These are phyloP conservation scores for Oreochromis tanganicae DNA, from an alignment of 2,113 vertebrate species.

Conservation along the genomic window DNA sequence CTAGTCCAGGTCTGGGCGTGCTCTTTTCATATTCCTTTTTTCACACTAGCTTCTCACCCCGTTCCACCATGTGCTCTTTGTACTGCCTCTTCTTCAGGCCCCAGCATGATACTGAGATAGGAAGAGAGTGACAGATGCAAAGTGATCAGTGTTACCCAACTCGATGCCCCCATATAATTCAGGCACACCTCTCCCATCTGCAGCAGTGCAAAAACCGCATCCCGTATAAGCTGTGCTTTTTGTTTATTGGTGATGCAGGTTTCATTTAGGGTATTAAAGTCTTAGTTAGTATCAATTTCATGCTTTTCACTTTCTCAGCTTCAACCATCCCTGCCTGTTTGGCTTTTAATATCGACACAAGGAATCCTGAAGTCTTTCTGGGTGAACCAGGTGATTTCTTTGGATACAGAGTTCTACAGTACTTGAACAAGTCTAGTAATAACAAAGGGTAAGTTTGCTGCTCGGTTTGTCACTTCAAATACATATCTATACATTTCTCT, in stretches of 20 bases:
- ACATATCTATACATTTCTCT: not conserved
- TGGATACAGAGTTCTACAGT: conserved; percentile 63
- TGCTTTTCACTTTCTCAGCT: not conserved
- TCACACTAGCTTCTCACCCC: not conserved
- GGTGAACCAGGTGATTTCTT: conserved; percentile 43
- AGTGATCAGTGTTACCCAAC: not conserved
- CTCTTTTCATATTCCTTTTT: not conserved
- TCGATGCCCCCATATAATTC: not conserved
- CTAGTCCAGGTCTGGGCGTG: not conserved
- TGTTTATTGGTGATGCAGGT: not conserved
- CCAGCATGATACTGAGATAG: not conserved
- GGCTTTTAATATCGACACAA: conserved; percentile 43
- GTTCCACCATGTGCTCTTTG: not conserved
- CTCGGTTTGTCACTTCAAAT: too few relatives aligned
- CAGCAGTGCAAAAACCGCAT: not conserved
- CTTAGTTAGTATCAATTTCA: not conserved
- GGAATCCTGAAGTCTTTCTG: not conserved
- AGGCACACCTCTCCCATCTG: not conserved
- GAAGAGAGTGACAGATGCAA: not conserved
- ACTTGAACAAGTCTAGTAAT: not conserved
- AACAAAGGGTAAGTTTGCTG: conserved; percentile 43
- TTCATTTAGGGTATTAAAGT: not conserved
- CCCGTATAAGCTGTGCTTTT: not conserved
- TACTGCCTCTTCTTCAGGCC: not conserved
- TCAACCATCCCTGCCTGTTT: conserved; percentile 1